phyloP scores from a whole-genome alignment of 2,113 vertebrate species.

The Oreochromis spilurus region DNA sequence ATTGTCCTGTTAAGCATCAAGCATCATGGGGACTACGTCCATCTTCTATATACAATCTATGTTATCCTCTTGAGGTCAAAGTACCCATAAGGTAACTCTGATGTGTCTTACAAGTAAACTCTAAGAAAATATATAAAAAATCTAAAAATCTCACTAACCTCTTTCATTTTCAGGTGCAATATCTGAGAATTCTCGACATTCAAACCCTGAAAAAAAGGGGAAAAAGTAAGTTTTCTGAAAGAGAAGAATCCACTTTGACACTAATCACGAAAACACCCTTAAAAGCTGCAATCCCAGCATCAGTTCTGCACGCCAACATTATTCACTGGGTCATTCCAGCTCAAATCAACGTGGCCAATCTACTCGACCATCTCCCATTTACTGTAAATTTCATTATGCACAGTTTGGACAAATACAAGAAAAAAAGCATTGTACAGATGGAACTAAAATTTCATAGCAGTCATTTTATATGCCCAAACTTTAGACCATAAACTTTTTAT shows the following conservation, averaged over 20 bases:
- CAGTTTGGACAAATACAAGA: background rate
- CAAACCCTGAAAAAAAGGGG: slow-evolving; percentile 72
- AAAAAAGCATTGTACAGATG: accelerated
- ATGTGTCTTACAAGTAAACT: background rate
- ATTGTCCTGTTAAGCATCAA: background rate
- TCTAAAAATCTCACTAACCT: slow-evolving; percentile 69
- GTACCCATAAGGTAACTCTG: background rate
- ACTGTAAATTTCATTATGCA: background rate
- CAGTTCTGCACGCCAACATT: background rate
- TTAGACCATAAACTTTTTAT: background rate
- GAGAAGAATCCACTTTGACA: background rate
- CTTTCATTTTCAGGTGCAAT: slow-evolving; percentile 80
- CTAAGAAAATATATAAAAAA: background rate
- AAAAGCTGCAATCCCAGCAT: accelerated
- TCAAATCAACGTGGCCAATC: accelerated
- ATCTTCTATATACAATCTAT: background rate
- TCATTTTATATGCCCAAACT: background rate
- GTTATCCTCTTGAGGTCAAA: background rate
- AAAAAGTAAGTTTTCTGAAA: accelerated
- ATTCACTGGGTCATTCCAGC: background rate
- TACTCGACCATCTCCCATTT: background rate
- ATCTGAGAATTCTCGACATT: slow-evolving; percentile 82
- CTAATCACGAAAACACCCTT: background rate
- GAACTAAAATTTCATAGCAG: background rate
- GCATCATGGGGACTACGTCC: accelerated